phyloP scores from a whole-genome alignment of 2,113 vertebrate species.

The Toxotes jaculatrix region DNA sequence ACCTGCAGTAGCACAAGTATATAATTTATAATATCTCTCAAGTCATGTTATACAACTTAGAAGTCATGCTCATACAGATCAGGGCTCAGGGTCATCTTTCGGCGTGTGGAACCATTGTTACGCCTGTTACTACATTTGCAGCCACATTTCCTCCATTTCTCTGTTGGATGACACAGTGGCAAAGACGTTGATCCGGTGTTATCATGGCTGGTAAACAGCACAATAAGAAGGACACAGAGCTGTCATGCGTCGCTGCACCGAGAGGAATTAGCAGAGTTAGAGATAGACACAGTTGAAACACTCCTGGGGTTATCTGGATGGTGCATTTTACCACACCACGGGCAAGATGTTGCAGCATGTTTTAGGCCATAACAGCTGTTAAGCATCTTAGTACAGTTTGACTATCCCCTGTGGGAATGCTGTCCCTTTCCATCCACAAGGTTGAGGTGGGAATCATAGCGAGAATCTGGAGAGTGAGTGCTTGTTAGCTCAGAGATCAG shows the following conservation, averaged over 20 bases:
- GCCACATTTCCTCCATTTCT: conserved; percentile 75
- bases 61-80: conserved; percentile 56
- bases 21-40: conserved; percentile 32
- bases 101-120: conserved; percentile 83
- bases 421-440: conserved; percentile 53
- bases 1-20: conserved; percentile 44
- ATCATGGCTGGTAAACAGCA: conserved; percentile 48
- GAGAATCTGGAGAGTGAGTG: conserved; percentile 22
- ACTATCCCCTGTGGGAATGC: conserved; percentile 32
- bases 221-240: conserved; percentile 42
- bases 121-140: conserved; percentile 80
- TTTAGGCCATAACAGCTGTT: conserved; percentile 37
- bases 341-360: conserved; percentile 41
- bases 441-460: conserved; percentile 51
- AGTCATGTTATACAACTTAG: conserved; percentile 57
- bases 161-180: conserved; percentile 74
- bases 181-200: conserved; percentile 39
- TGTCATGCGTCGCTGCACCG: conserved; percentile 53
- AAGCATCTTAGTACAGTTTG: conserved; percentile 28
- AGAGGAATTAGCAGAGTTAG: conserved; percentile 53
- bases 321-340: not conserved
- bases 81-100: conserved; percentile 83
- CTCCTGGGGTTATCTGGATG: conserved; percentile 30
- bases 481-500: conserved; percentile 61
- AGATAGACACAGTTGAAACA: conserved; percentile 14